Evolutionary conservation across 2,888 invertebrate genomes (phyloP).

Genomic region (Embidobia sp.): DNA sequence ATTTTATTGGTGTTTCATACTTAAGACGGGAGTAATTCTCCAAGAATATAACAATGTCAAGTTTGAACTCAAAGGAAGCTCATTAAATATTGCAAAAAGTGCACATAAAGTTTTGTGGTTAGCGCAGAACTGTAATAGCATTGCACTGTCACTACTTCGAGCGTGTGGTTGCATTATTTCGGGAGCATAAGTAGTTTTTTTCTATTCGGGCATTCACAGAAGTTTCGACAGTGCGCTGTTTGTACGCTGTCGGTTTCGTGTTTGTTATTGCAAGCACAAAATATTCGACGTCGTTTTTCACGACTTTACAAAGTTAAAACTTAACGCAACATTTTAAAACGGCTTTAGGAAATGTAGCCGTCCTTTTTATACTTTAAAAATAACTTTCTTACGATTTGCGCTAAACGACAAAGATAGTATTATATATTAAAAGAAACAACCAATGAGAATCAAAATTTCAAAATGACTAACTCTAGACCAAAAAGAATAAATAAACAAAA

Average conservation of each 20-base stretch:
- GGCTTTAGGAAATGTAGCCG: constrained; percentile 1
- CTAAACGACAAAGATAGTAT: too few relatives aligned
- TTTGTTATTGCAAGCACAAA: constrained; percentile 49
- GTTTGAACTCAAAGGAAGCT: constrained; percentile 54
- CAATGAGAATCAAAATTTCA: too few relatives aligned
- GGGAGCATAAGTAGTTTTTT: constrained; percentile 47
- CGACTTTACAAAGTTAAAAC: constrained; percentile 22
- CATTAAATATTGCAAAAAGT: constrained; percentile 57
- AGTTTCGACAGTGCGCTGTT: constrained; percentile 58
- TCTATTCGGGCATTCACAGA: constrained; percentile 45
- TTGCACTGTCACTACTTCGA: constrained; percentile 49
- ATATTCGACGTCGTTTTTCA: constrained; percentile 37
- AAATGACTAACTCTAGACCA: too few relatives aligned
- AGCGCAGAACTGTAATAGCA: constrained; percentile 53
- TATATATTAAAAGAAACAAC: too few relatives aligned
- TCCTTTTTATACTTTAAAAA: constrained; percentile 10
- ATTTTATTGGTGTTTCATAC: constrained; percentile 30
- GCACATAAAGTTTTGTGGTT: constrained; percentile 48
- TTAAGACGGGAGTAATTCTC: constrained; percentile 28
- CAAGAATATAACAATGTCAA: constrained; percentile 56
- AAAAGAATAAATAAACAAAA: too few relatives aligned
- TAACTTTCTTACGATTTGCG: not conserved
- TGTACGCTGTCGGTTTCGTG: constrained; percentile 19
- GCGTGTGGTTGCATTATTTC: constrained; percentile 59
- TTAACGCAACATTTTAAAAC: not conserved